A percentile compares a stretch with the other conserved stretches of the same genome.
phyloP scores from a whole-genome alignment of 2,888 invertebrate genomes.

The Aquatica leii region DNA sequence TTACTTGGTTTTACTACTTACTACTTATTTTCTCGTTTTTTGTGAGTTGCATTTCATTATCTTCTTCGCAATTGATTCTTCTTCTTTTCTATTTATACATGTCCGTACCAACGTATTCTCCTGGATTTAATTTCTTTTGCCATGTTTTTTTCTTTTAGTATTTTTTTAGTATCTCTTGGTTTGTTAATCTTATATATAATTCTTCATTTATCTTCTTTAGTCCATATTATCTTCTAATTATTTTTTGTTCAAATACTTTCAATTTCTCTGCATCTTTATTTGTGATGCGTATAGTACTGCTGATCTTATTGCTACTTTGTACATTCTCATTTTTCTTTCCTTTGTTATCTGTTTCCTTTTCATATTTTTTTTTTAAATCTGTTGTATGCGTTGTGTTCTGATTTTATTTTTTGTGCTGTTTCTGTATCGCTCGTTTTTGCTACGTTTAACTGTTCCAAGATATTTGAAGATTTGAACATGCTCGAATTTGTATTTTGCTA shows the following conservation, averaged over 20 bases:
- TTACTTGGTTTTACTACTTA: not conserved
- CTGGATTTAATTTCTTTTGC: not conserved
- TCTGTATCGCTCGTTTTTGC: too few relatives aligned
- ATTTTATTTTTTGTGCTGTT: not conserved
- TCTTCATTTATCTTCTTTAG: not conserved
- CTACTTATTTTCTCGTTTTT: not conserved
- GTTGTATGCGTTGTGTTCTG: slow-evolving; percentile 4
- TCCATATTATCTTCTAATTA: slow-evolving; percentile 18
- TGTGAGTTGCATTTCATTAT: not conserved
- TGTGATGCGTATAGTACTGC: not conserved
- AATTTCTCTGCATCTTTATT: slow-evolving; percentile 3
- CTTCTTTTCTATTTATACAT: not conserved
- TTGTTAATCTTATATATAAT: slow-evolving; percentile 2
- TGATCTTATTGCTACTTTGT: slow-evolving; percentile 1
- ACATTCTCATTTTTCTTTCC: not conserved
- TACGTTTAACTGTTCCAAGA: too few relatives aligned
- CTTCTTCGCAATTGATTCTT: not conserved
- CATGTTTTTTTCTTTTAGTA: not conserved
- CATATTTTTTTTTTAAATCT: too few relatives aligned
- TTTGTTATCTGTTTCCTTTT: too few relatives aligned
- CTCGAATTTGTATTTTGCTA: not conserved
- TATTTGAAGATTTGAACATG: not conserved
- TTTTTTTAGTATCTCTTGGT: not conserved
- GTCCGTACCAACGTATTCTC: not conserved
- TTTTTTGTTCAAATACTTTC: not conserved